Evolutionary conservation across 2,113 vertebrate species (phyloP).

Genomic region (Haemorhous mexicanus): DNA sequence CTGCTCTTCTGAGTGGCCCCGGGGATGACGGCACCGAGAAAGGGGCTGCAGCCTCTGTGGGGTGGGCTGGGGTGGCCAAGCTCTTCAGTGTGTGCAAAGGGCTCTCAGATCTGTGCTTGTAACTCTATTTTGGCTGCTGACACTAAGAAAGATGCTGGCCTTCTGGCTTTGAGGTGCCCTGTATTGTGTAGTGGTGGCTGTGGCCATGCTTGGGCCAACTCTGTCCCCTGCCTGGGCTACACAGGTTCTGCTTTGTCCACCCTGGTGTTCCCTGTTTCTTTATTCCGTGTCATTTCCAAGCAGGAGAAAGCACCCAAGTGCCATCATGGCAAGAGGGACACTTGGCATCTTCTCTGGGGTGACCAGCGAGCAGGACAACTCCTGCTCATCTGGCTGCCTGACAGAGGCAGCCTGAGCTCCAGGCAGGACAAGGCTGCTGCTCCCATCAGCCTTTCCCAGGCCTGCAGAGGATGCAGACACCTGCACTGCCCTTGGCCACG

Average conservation of each 20-base stretch:
- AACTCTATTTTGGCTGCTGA: accelerated
- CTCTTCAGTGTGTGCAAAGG: accelerated
- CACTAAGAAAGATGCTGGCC: neutral
- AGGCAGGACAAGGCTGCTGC: neutral
- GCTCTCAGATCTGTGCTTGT: neutral
- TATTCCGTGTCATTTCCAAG: neutral
- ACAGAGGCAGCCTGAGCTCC: accelerated
- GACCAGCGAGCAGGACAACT: accelerated
- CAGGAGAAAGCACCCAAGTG: neutral
- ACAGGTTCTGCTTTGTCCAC: neutral
- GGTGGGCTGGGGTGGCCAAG: neutral
- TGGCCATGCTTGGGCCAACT: neutral
- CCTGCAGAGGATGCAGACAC: neutral
- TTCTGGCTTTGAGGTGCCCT: neutral
- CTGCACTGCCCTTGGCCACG: neutral
- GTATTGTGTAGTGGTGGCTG: accelerated
- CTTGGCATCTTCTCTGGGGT: neutral
- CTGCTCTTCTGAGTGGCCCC: neutral
- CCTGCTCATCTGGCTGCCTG: neutral
- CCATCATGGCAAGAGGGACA: too few species aligned
- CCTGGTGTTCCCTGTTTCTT: neutral
- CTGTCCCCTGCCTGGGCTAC: neutral
- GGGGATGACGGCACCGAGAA: accelerated
- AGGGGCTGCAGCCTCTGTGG: neutral
- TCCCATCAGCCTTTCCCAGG: neutral